Evolutionary conservation across 2,113 vertebrate species (phyloP).

Genomic region (Colius striatus): DNA sequence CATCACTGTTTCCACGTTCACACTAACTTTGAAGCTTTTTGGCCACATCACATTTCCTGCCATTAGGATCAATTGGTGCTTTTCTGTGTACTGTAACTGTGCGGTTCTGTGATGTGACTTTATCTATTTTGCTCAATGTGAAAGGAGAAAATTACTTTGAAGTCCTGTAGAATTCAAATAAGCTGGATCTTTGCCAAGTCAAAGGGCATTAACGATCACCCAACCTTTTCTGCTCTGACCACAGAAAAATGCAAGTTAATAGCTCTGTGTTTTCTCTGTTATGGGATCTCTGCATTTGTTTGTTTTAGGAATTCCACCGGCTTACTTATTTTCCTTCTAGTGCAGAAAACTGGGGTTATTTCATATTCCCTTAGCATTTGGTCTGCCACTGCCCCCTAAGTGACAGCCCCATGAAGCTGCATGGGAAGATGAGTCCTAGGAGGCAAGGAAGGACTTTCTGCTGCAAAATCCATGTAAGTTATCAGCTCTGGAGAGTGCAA

Average conservation of each 20-base stretch:
- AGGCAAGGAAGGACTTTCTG: not conserved
- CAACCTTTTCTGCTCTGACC: not conserved
- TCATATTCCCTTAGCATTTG: not conserved
- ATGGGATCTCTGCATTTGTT: not conserved
- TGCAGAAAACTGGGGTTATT: not conserved
- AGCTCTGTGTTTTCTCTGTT: not conserved
- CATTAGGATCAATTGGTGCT: not conserved
- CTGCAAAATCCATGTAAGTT: rapidly evolving
- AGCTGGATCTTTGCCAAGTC: not conserved
- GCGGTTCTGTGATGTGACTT: slow-evolving; percentile 29
- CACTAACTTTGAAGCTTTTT: not conserved
- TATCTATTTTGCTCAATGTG: not conserved
- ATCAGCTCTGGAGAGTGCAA: not conserved
- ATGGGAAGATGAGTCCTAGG: rapidly evolving
- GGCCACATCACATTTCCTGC: not conserved
- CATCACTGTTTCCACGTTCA: not conserved
- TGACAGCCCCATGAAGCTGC: not conserved
- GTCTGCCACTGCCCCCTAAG: not conserved
- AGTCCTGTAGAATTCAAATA: not conserved
- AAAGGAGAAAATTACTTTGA: slow-evolving; percentile 20
- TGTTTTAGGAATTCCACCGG: not conserved
- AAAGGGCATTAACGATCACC: not conserved
- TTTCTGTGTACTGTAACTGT: not conserved
- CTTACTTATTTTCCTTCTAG: not conserved
- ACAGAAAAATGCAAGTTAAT: not conserved